Evolutionary conservation across 1,140 invertebrate genomes (phyloP), one percentile per base, ranked within the genome.

Genomic region (Parasteatoda tepidariorum): DNA sequence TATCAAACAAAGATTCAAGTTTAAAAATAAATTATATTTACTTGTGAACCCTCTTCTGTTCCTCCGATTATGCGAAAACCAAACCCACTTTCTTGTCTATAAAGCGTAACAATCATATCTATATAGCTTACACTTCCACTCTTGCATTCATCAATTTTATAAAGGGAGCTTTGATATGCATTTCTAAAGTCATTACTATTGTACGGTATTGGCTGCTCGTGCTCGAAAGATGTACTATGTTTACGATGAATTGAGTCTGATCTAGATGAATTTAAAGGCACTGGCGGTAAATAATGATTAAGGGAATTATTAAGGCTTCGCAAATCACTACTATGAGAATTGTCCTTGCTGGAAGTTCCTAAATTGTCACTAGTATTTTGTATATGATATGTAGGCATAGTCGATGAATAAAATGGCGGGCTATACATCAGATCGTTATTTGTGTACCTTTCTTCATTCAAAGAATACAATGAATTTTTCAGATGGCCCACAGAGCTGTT

Each of bases 51-150:
- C 91, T 99, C 97, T 90, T 99, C 98, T 0, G 96, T 97, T 34
- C 98, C 98, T n/a, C 98, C 98, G 34, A 99, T 95, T 88, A 99
- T 98, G 85, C 98, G 91, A 91, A 99, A 99, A 7, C 98, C 98
- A 91, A 99, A 98, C 18, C 96, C 96, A 87, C 92, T 92, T 68
- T 96, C 94, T 88, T 95, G 94, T 68, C 95, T 91, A 41, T 93
- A 92, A 13, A 98, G 88, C 22, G 93, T 93, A 0, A 97, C 94
- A 67, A 93, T 92, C 81, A 94, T 93, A 87, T 96, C 93, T 71
- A 93, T 89, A 89, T 92, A 94, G 84, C 94, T 93, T 84, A 85
- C 26, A 70, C 64, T n/a, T 22, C 41, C 57, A 3, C 74, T 76
- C 28, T 55, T 54, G 1, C 15, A 31, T 62, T 82, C 67, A 48